phyloP scores from a whole-genome alignment of 1,140 invertebrate species.

The Metopolophium dirhodum region DNA sequence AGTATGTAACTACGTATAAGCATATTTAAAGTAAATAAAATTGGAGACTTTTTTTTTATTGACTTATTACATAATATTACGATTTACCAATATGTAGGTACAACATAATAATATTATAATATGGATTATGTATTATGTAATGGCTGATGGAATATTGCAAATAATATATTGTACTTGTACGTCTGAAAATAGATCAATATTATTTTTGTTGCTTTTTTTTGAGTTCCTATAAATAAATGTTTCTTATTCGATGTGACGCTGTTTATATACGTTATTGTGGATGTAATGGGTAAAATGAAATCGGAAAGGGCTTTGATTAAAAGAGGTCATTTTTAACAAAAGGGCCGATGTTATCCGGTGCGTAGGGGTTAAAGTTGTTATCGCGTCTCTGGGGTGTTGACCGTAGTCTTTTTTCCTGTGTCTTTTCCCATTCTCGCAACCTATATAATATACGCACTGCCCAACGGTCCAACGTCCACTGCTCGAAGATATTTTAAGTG shows the following conservation, averaged over 20 bases:
- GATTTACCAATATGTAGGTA: neutral
- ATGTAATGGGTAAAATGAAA: conserved; percentile 28
- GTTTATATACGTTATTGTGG: neutral
- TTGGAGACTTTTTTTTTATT: neutral
- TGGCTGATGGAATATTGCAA: neutral
- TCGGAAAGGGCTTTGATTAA: conserved; percentile 49
- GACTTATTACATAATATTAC: neutral
- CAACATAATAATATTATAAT: neutral
- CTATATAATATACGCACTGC: neutral
- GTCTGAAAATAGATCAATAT: neutral
- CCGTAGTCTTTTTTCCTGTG: conserved; percentile 35
- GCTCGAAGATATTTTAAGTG: conserved; percentile 23
- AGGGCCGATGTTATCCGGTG: conserved; percentile 48
- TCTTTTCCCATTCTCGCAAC: neutral
- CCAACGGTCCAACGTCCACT: neutral
- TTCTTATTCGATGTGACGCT: neutral
- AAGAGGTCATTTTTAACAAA: conserved; percentile 57
- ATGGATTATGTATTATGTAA: neutral
- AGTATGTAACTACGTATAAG: neutral
- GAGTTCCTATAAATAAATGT: neutral
- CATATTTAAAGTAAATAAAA: neutral
- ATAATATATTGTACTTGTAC: neutral
- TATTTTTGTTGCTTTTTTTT: neutral
- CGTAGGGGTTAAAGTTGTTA: conserved; percentile 41
- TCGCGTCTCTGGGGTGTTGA: conserved; percentile 52